Evolutionary conservation across 2,888 invertebrate genomes (phyloP).

Genomic region (Lasioglossum calceatum): DNA sequence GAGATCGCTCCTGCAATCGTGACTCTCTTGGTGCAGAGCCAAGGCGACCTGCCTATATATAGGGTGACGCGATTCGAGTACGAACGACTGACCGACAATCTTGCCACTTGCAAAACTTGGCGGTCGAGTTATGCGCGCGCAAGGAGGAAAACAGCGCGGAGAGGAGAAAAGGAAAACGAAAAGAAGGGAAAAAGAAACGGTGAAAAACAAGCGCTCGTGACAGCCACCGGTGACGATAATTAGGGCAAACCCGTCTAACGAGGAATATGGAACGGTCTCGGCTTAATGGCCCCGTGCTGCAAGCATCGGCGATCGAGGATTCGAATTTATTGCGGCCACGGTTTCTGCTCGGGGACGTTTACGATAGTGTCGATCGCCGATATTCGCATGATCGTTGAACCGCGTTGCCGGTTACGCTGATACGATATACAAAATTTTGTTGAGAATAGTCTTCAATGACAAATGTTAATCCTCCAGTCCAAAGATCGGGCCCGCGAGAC

Average conservation of each 20-base stretch:
- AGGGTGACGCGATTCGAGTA: conserved; percentile 56
- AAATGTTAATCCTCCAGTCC: not conserved
- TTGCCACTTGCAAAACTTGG: conserved; percentile 16
- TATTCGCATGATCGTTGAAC: not conserved
- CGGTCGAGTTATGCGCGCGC: not conserved
- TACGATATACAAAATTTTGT: not conserved
- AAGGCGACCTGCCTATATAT: conserved; percentile 47
- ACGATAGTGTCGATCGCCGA: conserved; percentile 14
- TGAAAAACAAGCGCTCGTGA: not conserved
- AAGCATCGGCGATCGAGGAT: conserved; percentile 2
- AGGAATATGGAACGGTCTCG: conserved; percentile 13
- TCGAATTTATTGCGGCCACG: conserved; percentile 20
- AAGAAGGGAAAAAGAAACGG: not conserved
- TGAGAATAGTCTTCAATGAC: not conserved
- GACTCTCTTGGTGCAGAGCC: conserved; percentile 51
- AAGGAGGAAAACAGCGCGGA: not conserved
- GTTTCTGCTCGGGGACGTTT: conserved; percentile 27
- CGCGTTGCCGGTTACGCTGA: not conserved
- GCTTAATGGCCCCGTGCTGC: conserved; percentile 28
- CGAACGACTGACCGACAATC: conserved; percentile 30
- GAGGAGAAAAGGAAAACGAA: not conserved
- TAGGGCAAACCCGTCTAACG: conserved; percentile 35
- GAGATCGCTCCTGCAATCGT: conserved; percentile 58
- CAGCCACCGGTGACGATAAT: conserved; percentile 20
- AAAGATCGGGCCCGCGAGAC: not conserved